Base-by-base conservation (phyloP, 2,797 vertebrate species). In the Micropoecilia bifurca region DNA sequence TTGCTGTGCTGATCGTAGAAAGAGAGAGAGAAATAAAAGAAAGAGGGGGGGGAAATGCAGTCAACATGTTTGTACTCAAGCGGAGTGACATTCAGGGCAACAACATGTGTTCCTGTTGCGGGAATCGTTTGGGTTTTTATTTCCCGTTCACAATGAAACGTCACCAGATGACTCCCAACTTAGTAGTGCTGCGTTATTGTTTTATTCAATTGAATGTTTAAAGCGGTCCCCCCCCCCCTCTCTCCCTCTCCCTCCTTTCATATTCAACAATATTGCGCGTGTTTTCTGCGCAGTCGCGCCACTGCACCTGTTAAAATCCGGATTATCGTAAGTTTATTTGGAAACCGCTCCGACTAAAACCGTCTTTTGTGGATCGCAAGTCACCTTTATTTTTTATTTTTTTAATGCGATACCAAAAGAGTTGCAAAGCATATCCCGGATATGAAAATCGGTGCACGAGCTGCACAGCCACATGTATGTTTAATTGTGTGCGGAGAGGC, bases 301-400 rank as follows among this genome's bases (percentile, higher is more conserved):
- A 30, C 41, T 88, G 12, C 90, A 90, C 90, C 84, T 92, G 91
- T 87, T 92, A 69, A 86, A 83, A 88, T 68, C 45, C 25, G 78
- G 48, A 87, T 20, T 71, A 81, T 45, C 20, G 25, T 4, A 16
- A 55, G 59, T 73, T 33, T 47, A 53, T 5, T 16, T 72, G 33
- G 30, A 16, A n/a, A 45, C 22, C 16, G 22, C 73, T 55, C 18
- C 53, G 4, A 14, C 28, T 28, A 33, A 14, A n/a, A 41, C 59
- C 22, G 41, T 36, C 48, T 4, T 4, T 48, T 9, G 7, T n/a
- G 25, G 28, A 3, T 55, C 39, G 63, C 41, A 45, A 3, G 22
- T 3, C 45, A 25, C 5, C 46, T 41, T 30, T 9, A 20, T 48
- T 48, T 6, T 18, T 48, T 50, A 4, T 1, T 39, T 6, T 47